Evolutionary conservation across 1,140 invertebrate genomes (phyloP).

Genomic region (Bombus difficillimus): DNA sequence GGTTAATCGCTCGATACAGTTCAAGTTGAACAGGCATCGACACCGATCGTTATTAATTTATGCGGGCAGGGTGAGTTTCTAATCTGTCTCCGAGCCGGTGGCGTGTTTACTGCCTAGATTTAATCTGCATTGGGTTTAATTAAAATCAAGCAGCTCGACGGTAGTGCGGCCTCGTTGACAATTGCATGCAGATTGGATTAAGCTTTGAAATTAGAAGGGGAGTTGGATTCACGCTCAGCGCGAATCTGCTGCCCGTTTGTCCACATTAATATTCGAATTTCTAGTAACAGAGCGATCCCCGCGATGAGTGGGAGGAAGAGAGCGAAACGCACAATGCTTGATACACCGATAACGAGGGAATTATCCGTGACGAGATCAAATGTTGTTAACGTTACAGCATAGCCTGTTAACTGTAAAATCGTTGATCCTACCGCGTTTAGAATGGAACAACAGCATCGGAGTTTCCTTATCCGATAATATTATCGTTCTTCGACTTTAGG

Average conservation of each 20-base stretch:
- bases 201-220: constrained; percentile 66
- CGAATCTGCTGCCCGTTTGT: constrained; percentile 61
- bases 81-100: constrained; percentile 55
- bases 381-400: constrained; percentile 20
- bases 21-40: constrained; percentile 33
- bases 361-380: constrained; percentile 32
- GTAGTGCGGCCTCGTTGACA: constrained; percentile 63
- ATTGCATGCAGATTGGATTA: constrained; percentile 71
- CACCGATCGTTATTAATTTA: constrained; percentile 64
- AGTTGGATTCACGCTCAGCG: constrained; percentile 55
- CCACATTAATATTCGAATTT: constrained; percentile 68
- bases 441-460: not conserved
- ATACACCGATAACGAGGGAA: constrained; percentile 51
- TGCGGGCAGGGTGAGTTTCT: constrained; percentile 60
- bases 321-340: constrained; percentile 3
- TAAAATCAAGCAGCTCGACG: constrained; percentile 67
- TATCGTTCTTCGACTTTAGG: not conserved
- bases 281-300: constrained; percentile 57
- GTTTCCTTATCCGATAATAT: too few species aligned
- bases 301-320: constrained; percentile 11
- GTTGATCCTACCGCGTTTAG: not conserved
- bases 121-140: constrained; percentile 70
- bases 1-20: not conserved
- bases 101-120: constrained; percentile 65
- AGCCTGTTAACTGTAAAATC: not conserved